A percentile compares a stretch with the other conserved stretches of the same genome.
phyloP scores from a whole-genome alignment of 2,797 vertebrate species.

The Delichon dasypus region DNA sequence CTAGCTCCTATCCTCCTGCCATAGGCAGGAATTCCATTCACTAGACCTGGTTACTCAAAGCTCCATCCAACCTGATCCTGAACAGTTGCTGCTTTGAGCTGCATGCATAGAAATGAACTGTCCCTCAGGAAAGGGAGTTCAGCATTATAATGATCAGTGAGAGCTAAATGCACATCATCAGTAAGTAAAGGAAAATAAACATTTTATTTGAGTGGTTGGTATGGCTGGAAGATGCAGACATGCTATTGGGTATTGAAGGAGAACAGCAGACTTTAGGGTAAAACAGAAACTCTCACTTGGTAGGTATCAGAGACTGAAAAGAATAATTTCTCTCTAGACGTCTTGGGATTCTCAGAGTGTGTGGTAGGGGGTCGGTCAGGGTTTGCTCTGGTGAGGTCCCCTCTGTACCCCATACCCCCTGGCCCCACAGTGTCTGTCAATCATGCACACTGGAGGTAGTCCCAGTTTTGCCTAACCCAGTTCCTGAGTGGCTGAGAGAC shows the following conservation, averaged over 20 bases:
- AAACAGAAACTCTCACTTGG: not conserved
- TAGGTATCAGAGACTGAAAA: not conserved
- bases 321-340: not conserved
- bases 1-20: not conserved
- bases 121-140: not conserved
- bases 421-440: too few species aligned
- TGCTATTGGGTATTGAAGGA: not conserved
- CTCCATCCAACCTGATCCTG: too few species aligned
- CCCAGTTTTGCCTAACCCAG: not conserved
- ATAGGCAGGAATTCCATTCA: not conserved
- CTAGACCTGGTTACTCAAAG: not conserved
- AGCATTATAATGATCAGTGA: not conserved
- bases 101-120: not conserved
- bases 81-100: not conserved
- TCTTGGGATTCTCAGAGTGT: not conserved
- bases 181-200: not conserved
- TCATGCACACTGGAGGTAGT: not conserved
- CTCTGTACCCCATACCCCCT: fast-evolving
- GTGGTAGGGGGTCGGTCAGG: not conserved
- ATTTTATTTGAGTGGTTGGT: not conserved
- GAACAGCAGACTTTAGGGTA: not conserved
- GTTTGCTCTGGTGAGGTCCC: not conserved
- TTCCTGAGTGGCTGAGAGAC: not conserved
- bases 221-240: not conserved
- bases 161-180: not conserved